Evolutionary conservation across 1,140 invertebrate species (phyloP).

Genomic region (Sitobion miscanthi): DNA sequence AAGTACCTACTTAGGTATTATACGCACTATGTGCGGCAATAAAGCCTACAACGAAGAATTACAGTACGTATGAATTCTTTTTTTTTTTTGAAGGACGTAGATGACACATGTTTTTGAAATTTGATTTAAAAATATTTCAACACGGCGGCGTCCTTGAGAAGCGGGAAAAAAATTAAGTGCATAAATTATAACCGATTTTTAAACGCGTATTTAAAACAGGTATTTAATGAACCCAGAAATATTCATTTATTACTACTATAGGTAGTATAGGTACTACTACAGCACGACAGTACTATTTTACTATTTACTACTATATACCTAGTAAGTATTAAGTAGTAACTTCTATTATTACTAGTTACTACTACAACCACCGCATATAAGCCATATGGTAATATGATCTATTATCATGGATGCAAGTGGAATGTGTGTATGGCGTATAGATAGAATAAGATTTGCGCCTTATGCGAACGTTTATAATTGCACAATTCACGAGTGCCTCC

Average conservation of each 20-base stretch:
- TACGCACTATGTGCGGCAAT: not conserved
- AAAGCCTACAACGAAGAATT: not conserved
- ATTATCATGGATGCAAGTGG: not conserved
- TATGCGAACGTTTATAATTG: not conserved
- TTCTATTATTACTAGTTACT: not conserved
- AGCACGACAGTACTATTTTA: not conserved
- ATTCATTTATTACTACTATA: slow-evolving; percentile 14
- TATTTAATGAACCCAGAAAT: slow-evolving; percentile 27
- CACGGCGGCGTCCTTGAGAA: slow-evolving; percentile 15
- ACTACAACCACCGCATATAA: not conserved
- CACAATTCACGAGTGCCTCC: not conserved
- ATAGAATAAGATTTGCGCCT: not conserved
- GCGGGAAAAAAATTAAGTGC: slow-evolving; percentile 20
- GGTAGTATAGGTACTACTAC: not conserved
- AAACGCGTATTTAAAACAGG: slow-evolving; percentile 45
- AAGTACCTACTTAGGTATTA: not conserved
- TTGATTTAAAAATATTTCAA: slow-evolving; percentile 40
- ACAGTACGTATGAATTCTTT: not conserved
- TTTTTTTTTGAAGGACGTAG: slow-evolving; percentile 11
- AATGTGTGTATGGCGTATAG: not conserved
- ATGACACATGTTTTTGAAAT: slow-evolving; percentile 37
- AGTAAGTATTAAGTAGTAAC: not conserved
- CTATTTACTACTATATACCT: not conserved
- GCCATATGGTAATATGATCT: not conserved
- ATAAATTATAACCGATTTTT: slow-evolving; percentile 46